These are phyloP conservation scores for Cantharis rustica DNA, from an alignment of 2,888 invertebrate species.

Conservation along the genomic window DNA sequence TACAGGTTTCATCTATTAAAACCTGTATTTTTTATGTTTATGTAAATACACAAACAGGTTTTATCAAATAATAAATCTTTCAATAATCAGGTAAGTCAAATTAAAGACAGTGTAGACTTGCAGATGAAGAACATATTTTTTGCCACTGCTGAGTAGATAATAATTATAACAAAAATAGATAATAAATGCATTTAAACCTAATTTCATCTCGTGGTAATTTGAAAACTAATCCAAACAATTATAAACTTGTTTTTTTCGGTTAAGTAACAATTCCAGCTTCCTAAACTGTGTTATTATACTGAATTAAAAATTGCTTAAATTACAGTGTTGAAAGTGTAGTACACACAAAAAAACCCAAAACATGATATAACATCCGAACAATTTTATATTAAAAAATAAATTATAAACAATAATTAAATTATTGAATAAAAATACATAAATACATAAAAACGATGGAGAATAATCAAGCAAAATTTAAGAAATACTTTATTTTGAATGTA, in stretches of 20 bases:
- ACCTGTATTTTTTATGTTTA: no score
- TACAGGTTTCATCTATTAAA: no score
- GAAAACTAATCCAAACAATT: not conserved
- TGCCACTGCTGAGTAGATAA: no score
- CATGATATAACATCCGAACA: not conserved
- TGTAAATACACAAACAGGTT: no score
- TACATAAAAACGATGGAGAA: not conserved
- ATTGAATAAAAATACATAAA: no score
- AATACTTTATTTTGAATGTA: no score
- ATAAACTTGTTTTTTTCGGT: not conserved
- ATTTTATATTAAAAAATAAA: not conserved
- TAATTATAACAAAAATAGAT: no score
- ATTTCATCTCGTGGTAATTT: not conserved
- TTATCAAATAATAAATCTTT: no score
- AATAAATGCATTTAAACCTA: not conserved
- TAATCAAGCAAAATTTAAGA: not conserved
- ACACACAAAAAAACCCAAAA: not conserved
- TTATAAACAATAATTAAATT: no score
- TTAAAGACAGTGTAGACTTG: no score
- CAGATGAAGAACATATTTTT: no score
- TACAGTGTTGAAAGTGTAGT: not conserved
- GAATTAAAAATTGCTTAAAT: not conserved
- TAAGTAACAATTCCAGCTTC: not conserved
- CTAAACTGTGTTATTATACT: not conserved
- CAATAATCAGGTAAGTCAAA: no score